These are phyloP conservation scores for Corydoras maculifer DNA, from an alignment of 2,113 vertebrate genomes.

Conservation along the genomic window DNA sequence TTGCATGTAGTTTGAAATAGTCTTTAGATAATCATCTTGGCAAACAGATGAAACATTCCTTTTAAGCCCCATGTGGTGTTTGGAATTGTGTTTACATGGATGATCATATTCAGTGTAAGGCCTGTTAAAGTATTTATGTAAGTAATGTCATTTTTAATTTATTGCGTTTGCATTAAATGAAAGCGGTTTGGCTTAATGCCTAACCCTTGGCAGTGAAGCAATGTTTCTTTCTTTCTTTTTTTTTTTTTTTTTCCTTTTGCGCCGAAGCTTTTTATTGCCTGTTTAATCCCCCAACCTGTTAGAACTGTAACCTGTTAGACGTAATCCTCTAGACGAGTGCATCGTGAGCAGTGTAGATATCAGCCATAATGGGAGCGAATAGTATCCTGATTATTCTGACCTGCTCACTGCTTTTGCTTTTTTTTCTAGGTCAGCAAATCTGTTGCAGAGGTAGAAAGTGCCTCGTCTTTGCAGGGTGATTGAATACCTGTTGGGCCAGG, in stretches of 20 bases:
- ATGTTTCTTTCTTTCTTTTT: not conserved
- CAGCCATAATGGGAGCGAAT: conserved; percentile 54
- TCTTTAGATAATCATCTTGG: no score
- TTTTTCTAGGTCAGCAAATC: conserved; percentile 59
- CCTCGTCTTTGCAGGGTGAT: conserved; percentile 52
- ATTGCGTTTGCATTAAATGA: conserved; percentile 9
- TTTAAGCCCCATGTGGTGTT: no score
- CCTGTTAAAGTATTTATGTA: not conserved
- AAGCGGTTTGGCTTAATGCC: not conserved
- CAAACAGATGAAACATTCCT: no score
- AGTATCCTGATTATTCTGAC: conserved; percentile 63
- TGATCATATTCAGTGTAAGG: no score
- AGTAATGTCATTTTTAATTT: not conserved
- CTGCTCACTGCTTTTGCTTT: conserved; percentile 48
- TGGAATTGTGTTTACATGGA: no score
- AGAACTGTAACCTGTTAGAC: conserved; percentile 39
- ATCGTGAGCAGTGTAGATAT: conserved; percentile 59
- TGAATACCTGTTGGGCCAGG: conserved; percentile 54
- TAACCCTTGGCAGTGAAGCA: not conserved
- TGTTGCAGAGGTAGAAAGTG: conserved; percentile 49
- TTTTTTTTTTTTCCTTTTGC: not conserved
- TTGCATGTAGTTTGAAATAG: no score
- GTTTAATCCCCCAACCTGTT: conserved; percentile 58
- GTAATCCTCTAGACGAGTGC: conserved; percentile 43
- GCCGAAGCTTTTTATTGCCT: conserved; percentile 32